Base-by-base conservation (phyloP, 1,140 invertebrate species). In the Phymorhynchus buccinoides region DNA sequence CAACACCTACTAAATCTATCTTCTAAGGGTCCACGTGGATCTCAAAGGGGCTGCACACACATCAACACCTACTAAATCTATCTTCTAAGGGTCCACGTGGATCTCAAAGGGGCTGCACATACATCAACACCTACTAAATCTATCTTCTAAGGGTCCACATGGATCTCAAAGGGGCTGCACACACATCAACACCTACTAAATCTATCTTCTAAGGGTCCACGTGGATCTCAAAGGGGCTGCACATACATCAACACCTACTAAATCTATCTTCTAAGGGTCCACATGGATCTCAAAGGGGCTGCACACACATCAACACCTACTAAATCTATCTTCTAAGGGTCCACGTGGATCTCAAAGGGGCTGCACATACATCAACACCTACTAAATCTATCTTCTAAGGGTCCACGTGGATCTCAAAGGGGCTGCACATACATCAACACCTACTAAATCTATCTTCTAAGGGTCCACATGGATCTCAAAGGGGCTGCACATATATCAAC, bases 141-240 rank as follows among this genome's bases (percentile, higher is more conserved):
- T 52, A 52, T 52, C 22, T 52, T 52, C 48, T 22, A 12, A 66
- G 98, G 98, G 94, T 99, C 98, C 6, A 99, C 98, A 90, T 96
- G 97, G 84, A 98, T 96, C 94, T 99, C 98, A 95, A 99, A 99
- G 30, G 97, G 97, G 32, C 96, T 97, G 93, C 75, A 94, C 92
- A 88, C 39, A 14, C n/a, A 6, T 37, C 1, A n/a, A 73, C 27
- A n/a, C 30, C 27, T 35, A 14, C 35, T 73, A 9, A 73, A 9
- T 30, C 9, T 52, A 52, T 52, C 22, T 52, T 52, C 48, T 22
- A 12, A 66, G 98, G 98, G 94, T 99, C 98, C 6, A 99, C 98
- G 90, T 96, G 97, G 84, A 98, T 96, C 94, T 99, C 98, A 95
- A 99, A 99, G 30, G 97, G 97, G 32, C 96, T 97, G 93, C 75